Base-by-base conservation (phyloP, 23 tunicate species). In the Diplosoma virens region DNA sequence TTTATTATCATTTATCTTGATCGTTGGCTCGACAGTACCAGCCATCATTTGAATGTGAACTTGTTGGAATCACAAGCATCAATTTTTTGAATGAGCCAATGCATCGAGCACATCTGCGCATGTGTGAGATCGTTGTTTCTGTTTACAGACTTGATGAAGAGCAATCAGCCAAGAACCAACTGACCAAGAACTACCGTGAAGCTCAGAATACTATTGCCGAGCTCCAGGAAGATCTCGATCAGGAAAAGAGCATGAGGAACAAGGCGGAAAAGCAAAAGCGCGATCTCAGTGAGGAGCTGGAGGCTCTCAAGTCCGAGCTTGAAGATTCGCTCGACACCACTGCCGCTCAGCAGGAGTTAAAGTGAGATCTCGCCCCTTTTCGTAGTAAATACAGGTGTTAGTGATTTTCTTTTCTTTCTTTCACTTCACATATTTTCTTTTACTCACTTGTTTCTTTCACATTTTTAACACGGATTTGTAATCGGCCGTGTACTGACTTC, bases 211-310 rank as follows among this genome's bases (percentile, higher is more conserved):
- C 81, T 0, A 53, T 70, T 18, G 79, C 85, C 2, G 99, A 94
- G 66, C 34, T 80, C 34, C 89, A 83, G 67, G 99, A 94, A 58
- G 99, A 94, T 50, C 73, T 94, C 25, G 99, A 94, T 37, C 97
- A 94, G 52, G 99, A 94, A 48, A 79, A 68, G 69, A 37, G 76
- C 3, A 80, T 67, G 67, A 66, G 99, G 58, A 70, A 64, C 82
- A 94, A 94, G 69, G 90, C 99, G n/a, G 99, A 94, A 53, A 94
- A 94, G 81, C 84, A 79, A 33, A 94, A 80, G 83, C 34, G 95
- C 35, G 99, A 94, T 56, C 75, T 94, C 30, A 84, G 84, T 58
- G 99, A 94, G 34, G 99, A 94, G 79, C 73, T 94, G 56, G 99
- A 94, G 52, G 94, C 99, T 3, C 90, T 94, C 33, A 94, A 94